These are phyloP conservation scores for Phthorimaea operculella DNA, from an alignment of 1,140 invertebrate species.

Conservation along the genomic window DNA sequence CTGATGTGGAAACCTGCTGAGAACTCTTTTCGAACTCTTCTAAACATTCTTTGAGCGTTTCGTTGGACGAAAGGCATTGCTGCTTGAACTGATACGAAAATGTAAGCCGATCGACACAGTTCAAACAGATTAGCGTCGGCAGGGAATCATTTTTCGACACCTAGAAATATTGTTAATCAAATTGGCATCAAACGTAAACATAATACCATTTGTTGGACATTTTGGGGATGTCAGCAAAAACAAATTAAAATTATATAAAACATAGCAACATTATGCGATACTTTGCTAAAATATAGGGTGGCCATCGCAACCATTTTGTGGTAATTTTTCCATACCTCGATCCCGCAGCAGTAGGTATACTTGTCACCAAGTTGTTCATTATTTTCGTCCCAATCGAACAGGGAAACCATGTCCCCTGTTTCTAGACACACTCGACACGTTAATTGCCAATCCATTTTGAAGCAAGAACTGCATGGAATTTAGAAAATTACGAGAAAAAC, in stretches of 20 bases:
- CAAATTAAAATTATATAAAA: slow-evolving; percentile 46
- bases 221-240: slow-evolving; percentile 60
- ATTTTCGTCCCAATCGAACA: slow-evolving; percentile 68
- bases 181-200: slow-evolving; percentile 8
- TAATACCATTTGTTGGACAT: slow-evolving; percentile 18
- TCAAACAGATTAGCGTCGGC: slow-evolving; percentile 63
- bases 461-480: slow-evolving; percentile 14
- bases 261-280: slow-evolving; percentile 64
- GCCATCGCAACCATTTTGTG: slow-evolving; percentile 67
- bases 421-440: slow-evolving; percentile 70
- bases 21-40: slow-evolving; percentile 56
- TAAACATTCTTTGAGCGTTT: slow-evolving; percentile 62
- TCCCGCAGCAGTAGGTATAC: slow-evolving; percentile 67
- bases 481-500: slow-evolving; percentile 8
- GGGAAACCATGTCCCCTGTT: slow-evolving; percentile 66
- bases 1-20: slow-evolving; percentile 19
- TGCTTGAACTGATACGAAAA: slow-evolving; percentile 65
- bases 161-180: slow-evolving; percentile 33
- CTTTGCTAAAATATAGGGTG: slow-evolving; percentile 55
- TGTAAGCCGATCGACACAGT: slow-evolving; percentile 62
- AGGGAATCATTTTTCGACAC: slow-evolving; percentile 58
- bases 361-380: slow-evolving; percentile 69
- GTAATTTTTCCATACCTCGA: slow-evolving; percentile 66
- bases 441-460: slow-evolving; percentile 68
- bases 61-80: slow-evolving; percentile 61